A percentile compares a stretch with the other conserved stretches of the same genome.
phyloP scores from a whole-genome alignment of 2,113 vertebrate species.

The Stigmatopora argus region DNA sequence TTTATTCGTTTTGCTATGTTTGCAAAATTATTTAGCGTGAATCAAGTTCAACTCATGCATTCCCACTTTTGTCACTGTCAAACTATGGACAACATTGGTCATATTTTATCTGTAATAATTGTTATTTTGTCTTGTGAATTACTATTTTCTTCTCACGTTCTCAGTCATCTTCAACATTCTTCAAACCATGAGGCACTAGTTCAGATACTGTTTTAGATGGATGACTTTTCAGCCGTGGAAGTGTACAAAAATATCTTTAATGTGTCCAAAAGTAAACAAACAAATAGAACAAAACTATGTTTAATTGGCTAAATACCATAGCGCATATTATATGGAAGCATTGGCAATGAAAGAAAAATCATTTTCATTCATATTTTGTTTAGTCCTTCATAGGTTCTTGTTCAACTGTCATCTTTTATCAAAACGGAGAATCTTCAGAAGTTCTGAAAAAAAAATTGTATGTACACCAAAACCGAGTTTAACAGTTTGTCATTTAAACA shows the following conservation, averaged over 20 bases:
- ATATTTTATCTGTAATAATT: too few species aligned
- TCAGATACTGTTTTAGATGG: not conserved
- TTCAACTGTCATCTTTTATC: slow-evolving; percentile 7
- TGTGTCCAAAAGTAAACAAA: slow-evolving; percentile 60
- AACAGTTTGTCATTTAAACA: slow-evolving; percentile 21
- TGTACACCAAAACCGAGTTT: slow-evolving; percentile 30
- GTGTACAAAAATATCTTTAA: slow-evolving; percentile 69
- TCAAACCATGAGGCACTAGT: too few species aligned
- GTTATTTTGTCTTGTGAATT: too few species aligned
- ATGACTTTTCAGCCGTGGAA: slow-evolving; percentile 1
- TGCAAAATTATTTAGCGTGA: too few species aligned
- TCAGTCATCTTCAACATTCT: too few species aligned
- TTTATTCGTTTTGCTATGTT: too few species aligned
- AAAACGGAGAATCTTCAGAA: slow-evolving; percentile 16
- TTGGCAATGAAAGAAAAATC: slow-evolving; percentile 13
- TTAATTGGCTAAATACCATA: slow-evolving; percentile 36
- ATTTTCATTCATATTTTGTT: not conserved
- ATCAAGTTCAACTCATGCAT: too few species aligned
- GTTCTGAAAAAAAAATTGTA: slow-evolving; percentile 28
- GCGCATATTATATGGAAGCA: slow-evolving; percentile 32
- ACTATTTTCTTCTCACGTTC: too few species aligned
- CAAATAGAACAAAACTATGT: slow-evolving; percentile 49
- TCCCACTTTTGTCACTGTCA: too few species aligned
- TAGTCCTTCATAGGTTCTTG: slow-evolving; percentile 7
- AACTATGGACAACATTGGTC: too few species aligned